Conservation (phyloP, 1,140 invertebrate genomes). For the Meloidogyne chitwoodi region DNA sequence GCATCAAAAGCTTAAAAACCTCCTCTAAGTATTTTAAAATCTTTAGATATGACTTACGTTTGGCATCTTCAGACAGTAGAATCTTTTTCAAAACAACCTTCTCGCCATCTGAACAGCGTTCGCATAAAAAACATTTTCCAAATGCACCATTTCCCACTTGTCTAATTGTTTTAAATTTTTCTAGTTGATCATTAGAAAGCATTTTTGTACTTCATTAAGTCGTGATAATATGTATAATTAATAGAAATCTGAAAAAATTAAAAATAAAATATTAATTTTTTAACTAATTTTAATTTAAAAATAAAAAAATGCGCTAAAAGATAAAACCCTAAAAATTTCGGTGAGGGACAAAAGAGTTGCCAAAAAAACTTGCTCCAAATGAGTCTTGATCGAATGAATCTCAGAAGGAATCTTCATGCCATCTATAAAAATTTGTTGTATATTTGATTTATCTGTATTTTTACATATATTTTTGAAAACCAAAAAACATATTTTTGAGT, state of each 20-base stretch:
- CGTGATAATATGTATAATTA: neutral
- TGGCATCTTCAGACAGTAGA: neutral
- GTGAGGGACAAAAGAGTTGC: too few species aligned
- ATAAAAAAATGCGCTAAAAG: too few species aligned
- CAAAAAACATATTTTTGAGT: too few species aligned
- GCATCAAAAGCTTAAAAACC: too few species aligned
- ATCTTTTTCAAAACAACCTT: slow-evolving; percentile 20
- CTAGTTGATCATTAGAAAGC: slow-evolving; percentile 1
- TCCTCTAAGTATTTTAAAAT: neutral
- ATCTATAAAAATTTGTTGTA: too few species aligned
- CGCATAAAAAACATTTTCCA: slow-evolving; percentile 27
- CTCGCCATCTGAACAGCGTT: slow-evolving; percentile 5
- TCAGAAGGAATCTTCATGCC: too few species aligned
- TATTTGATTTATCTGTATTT: too few species aligned
- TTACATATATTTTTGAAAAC: too few species aligned
- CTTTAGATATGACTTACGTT: neutral
- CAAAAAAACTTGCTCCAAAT: too few species aligned
- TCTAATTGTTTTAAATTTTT: slow-evolving; percentile 4
- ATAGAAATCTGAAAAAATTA: neutral
- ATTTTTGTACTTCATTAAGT: neutral
- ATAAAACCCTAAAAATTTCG: too few species aligned
- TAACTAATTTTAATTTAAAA: neutral
- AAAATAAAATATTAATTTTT: neutral
- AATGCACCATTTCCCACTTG: slow-evolving; percentile 25
- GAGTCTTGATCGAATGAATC: too few species aligned